Base-by-base conservation (phyloP, 1,140 invertebrate species). In the Subanguina moxae region DNA sequence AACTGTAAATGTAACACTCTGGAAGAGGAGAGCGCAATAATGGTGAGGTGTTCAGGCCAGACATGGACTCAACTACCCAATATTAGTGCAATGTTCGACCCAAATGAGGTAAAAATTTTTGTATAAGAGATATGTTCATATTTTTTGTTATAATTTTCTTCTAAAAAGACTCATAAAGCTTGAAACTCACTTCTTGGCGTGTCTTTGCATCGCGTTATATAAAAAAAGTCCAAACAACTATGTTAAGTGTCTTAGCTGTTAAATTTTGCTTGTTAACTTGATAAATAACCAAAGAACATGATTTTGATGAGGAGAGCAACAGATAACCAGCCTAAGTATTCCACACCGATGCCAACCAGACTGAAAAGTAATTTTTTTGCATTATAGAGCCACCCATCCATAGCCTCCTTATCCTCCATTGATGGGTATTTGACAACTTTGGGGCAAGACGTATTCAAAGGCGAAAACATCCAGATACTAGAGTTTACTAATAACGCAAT, bases 371-470 rank as follows among this genome's bases (percentile, higher is more conserved):
- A 7, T 21, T 52, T 3, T 52, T 52, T 52, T 52, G 1, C 3
- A 25, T 25, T 25, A 5, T 7, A 52, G n/a, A 15, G n/a, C 0
- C 65, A 23, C 28, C 65, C 65, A 19, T 70, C 57, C n/a, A 62
- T 76, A 8, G 38, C 46, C 0, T 48, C 48, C 13, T 45, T 76
- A 23, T 32, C 28, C 21, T 52, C 74, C 28, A 61, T 45, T 38
- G 52, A 62, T 19, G 65, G 70, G 1, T 43, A 23, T 15, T 42
- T 76, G 7, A 45, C 32, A 48, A 23, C 62, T 23, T n/a, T 76
- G 21, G 62, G 63, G 9, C 76, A 78, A 70, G 74, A 76, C 42
- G 65, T 56, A 25, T 76, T 76, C 42, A 57, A 64, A 17, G 52
- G 70, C 13, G 69, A 78, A 42, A 45, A 46, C 25, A 67, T 78